phyloP scores from a whole-genome alignment of 2,113 vertebrate species.

The Bolborhynchus lineola region DNA sequence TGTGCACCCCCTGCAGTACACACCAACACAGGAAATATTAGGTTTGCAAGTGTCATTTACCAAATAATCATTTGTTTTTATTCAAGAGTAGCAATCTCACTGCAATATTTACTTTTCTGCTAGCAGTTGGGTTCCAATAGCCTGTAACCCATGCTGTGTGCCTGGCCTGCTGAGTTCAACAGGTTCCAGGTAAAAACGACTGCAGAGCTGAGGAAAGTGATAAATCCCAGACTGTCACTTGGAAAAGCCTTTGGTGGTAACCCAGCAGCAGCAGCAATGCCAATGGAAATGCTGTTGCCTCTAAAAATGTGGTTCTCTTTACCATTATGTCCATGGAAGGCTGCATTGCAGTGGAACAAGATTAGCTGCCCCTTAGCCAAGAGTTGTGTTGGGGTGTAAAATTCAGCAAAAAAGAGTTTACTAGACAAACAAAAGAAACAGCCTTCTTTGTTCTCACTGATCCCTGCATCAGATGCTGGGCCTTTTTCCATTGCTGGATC shows the following conservation, averaged over 20 bases:
- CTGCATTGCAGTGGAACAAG: not conserved
- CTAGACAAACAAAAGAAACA: not conserved
- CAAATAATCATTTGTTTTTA: constrained; percentile 40
- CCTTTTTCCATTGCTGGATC: not conserved
- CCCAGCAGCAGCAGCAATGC: not conserved
- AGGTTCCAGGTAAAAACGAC: constrained; percentile 40
- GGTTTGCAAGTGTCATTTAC: constrained; percentile 41
- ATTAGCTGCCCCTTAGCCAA: not conserved
- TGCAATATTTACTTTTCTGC: constrained; percentile 34
- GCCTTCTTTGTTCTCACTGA: not conserved
- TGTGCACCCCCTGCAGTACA: constrained; percentile 40
- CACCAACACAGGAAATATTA: constrained; percentile 46
- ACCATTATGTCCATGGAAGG: not conserved
- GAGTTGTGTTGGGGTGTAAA: not conserved
- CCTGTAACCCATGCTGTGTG: constrained; percentile 12
- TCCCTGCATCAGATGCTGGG: not conserved
- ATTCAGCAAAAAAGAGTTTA: not conserved
- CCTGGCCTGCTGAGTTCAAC: constrained; percentile 30
- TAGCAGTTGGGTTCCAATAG: constrained; percentile 9
- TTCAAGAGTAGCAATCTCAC: not conserved
- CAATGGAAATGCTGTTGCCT: constrained; percentile 17
- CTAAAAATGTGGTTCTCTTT: not conserved
- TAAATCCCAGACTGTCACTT: constrained; percentile 41
- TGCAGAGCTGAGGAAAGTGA: constrained; percentile 2
- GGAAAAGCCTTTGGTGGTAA: not conserved